phyloP scores from a whole-genome alignment of 1,140 invertebrate species.

The Psilanteris sp. region DNA sequence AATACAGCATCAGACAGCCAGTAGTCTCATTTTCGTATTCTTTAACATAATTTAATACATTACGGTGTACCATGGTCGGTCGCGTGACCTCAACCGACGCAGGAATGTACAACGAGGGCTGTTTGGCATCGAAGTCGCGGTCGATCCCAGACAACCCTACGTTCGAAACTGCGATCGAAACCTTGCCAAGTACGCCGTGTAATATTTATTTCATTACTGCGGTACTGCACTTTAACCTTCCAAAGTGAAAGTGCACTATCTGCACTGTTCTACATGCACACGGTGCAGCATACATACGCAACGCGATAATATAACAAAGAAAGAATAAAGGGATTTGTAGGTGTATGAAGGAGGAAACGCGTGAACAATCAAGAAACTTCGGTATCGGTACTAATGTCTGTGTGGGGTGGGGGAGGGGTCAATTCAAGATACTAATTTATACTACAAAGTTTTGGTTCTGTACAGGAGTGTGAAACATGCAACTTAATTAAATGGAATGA shows the following conservation, averaged over 20 bases:
- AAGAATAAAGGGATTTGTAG: constrained; percentile 35
- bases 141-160: constrained; percentile 52
- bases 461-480: neutral
- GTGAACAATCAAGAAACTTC: constrained; percentile 13
- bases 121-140: constrained; percentile 38
- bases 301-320: constrained; percentile 50
- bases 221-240: constrained; percentile 62
- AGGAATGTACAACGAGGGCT: constrained; percentile 39
- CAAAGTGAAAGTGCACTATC: constrained; percentile 64
- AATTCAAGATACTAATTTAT: too few relatives aligned
- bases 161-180: constrained; percentile 32
- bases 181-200: constrained; percentile 53
- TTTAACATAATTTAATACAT: constrained; percentile 60
- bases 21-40: constrained; percentile 48
- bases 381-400: too few relatives aligned
- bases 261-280: constrained; percentile 18
- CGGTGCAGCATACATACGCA: constrained; percentile 33
- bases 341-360: too few relatives aligned
- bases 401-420: too few relatives aligned
- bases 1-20: constrained; percentile 48
- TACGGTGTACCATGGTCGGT: constrained; percentile 11
- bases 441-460: neutral
- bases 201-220: constrained; percentile 48
- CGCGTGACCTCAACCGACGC: constrained; percentile 13
- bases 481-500: neutral